Conservation (phyloP, 2,113 vertebrate genomes). For the Willisornis vidua region DNA sequence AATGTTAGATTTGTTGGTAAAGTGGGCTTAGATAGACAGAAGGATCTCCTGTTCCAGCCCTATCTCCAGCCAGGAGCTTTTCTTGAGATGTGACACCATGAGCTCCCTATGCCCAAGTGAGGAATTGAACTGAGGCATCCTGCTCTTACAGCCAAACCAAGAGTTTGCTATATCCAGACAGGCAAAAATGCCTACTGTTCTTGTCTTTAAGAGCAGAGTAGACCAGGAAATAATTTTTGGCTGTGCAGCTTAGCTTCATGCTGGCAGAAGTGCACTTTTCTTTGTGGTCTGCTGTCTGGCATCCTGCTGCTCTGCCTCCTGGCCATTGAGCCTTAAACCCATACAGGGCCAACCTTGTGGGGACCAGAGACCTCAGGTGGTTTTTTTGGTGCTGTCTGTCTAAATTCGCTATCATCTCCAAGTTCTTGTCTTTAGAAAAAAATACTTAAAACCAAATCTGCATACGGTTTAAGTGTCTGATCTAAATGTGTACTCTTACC, state of each 20-base stretch:
- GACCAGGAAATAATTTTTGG: background rate
- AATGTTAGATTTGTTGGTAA: background rate
- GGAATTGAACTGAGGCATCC: fast-evolving
- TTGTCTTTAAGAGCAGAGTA: background rate
- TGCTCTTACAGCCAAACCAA: fast-evolving
- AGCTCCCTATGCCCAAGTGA: background rate
- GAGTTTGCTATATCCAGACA: background rate
- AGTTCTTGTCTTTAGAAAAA: background rate
- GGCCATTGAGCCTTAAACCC: background rate
- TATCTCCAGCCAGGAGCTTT: background rate
- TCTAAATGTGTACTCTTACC: background rate
- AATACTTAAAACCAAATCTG: background rate
- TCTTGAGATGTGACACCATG: background rate
- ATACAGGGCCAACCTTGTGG: fast-evolving
- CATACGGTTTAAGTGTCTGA: background rate
- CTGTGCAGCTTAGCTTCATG: background rate
- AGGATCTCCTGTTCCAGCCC: background rate
- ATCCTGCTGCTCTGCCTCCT: background rate
- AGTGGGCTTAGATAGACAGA: background rate
- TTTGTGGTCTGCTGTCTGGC: background rate
- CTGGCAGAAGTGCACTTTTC: background rate
- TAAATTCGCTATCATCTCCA: background rate
- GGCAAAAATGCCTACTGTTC: background rate
- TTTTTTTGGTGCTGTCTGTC: background rate
- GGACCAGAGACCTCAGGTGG: background rate